Base-by-base conservation (phyloP, 2,888 invertebrate species). In the Selenia dentaria region DNA sequence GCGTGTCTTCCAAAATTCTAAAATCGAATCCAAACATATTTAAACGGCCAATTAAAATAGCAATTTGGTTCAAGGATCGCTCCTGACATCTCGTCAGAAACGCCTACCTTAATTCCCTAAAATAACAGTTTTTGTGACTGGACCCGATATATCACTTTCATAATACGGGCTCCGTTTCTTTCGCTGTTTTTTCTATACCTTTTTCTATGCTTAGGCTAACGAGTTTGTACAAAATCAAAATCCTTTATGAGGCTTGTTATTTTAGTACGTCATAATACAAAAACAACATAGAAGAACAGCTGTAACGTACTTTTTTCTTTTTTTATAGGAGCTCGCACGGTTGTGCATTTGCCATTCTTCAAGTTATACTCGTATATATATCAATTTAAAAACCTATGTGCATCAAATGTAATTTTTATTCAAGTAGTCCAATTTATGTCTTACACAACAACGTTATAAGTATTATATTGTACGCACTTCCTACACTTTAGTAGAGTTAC, bases 31-130 rank as follows among this genome's bases (percentile, higher is more conserved):
- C 73, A 79, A 80, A 82, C 72, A 75, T 46, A 40, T 75, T 72
- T 79, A 80, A 74, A 74, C 70, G 74, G 75, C 71, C 75, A 79
- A 82, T 83, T 83, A 83, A 75, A 81, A 76, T 71, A 69, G 73
- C 75, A 70, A 78, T 77, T 77, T 76, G 63, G 72, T 53, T 56
- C 49, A 64, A 62, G 63, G 67, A 67, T 70, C 68, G 67, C 70
- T 65, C 54, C 68, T 66, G 78, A 74, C 70, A 57, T 55, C 63
- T 64, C 59, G 67, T 67, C 67, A 67, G 61, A 56, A 43, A 75
- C 78, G 76, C 79, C 79, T 67, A 64, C 64, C 64, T 59, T 70
- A 70, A 76, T 76, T 70, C 65, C 62, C 63, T 70, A 70, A 78
- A 79, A 82, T 74, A 75, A 79, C 74, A 79, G 71, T 76, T 77